These are phyloP conservation scores for Caenorhabditis japonica DNA, from an alignment of 2,888 invertebrate genomes.

Conservation along the genomic window DNA sequence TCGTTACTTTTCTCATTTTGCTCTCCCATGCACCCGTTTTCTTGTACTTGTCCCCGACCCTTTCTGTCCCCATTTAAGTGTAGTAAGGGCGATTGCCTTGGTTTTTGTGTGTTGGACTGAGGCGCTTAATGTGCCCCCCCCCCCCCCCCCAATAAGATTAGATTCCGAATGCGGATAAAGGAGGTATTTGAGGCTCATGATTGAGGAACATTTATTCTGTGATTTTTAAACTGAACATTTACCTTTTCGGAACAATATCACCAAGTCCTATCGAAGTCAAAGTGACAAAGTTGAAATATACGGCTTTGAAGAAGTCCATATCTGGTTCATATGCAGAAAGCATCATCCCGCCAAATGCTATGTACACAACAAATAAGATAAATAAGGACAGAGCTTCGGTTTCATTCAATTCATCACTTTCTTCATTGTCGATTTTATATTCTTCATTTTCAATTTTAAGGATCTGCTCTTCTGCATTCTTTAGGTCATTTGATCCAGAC, in stretches of 20 bases:
- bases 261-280: conserved; percentile 74
- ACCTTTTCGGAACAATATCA: conserved; percentile 72
- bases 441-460: conserved; percentile 56
- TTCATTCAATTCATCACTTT: conserved; percentile 52
- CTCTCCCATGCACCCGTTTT: too few species aligned
- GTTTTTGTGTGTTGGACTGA: too few species aligned
- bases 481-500: conserved; percentile 26
- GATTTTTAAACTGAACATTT: too few species aligned
- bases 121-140: too few species aligned
- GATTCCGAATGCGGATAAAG: too few species aligned
- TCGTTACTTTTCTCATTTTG: too few species aligned
- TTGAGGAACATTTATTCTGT: too few species aligned
- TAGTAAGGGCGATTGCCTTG: too few species aligned
- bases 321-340: conserved; percentile 73
- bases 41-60: too few species aligned
- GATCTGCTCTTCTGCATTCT: conserved; percentile 53
- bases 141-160: too few species aligned
- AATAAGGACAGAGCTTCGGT: conserved; percentile 65
- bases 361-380: conserved; percentile 69
- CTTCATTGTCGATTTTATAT: conserved; percentile 25
- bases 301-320: conserved; percentile 74
- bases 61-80: too few species aligned
- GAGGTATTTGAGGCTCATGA: too few species aligned
- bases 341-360: conserved; percentile 62
- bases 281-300: conserved; percentile 76